phyloP scores from a whole-genome alignment of 2,797 vertebrate species.

The Siniperca obscura region DNA sequence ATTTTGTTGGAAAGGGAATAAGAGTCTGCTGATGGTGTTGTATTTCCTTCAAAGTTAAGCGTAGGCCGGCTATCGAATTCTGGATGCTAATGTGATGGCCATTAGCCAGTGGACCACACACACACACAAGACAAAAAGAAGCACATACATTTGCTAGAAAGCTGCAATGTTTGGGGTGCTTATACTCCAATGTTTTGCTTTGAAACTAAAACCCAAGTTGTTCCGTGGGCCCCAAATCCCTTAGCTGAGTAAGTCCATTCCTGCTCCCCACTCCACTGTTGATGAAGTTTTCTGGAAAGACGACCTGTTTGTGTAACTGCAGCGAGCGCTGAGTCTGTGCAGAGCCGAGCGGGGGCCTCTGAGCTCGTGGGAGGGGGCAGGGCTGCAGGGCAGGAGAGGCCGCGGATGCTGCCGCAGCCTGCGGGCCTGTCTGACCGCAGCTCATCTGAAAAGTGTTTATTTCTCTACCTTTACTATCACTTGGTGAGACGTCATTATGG shows the following conservation, averaged over 20 bases:
- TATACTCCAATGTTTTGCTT: constrained; percentile 77
- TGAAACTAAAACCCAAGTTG: constrained; percentile 80
- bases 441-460: constrained; percentile 71
- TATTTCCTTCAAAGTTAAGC: constrained; percentile 58
- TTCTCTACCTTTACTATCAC: constrained; percentile 62
- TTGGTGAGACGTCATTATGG: constrained; percentile 21
- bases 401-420: constrained; percentile 51
- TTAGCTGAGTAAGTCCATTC: constrained; percentile 67
- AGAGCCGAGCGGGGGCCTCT: constrained; percentile 68
- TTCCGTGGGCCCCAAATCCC: constrained; percentile 75
- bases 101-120: constrained; percentile 72
- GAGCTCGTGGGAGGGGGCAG: constrained; percentile 40
- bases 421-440: constrained; percentile 36
- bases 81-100: constrained; percentile 73
- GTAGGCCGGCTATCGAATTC: constrained; percentile 63
- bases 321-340: constrained; percentile 69
- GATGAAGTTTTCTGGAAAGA: constrained; percentile 78
- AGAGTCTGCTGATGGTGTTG: constrained; percentile 32
- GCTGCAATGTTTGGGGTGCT: constrained; percentile 60
- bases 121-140: constrained; percentile 49
- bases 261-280: constrained; percentile 69
- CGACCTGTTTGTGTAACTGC: constrained; percentile 81
- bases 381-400: constrained; percentile 11
- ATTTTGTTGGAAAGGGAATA: constrained; percentile 13
- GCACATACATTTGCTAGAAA: constrained; percentile 47